These are phyloP conservation scores for Coleophora flavipennella DNA, from an alignment of 2,888 invertebrate species.

Conservation along the genomic window DNA sequence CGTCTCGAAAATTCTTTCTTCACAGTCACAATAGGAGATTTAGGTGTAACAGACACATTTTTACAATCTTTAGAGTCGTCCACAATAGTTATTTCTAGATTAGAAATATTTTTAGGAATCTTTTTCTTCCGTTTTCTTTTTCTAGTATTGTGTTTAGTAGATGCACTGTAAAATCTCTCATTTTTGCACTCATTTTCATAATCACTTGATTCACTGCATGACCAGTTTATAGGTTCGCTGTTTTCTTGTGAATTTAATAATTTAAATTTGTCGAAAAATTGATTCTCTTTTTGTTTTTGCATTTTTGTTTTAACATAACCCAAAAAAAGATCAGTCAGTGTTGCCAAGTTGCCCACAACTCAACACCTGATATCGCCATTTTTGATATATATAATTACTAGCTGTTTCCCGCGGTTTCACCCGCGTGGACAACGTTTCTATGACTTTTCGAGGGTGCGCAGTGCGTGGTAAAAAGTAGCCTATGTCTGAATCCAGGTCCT, in stretches of 20 bases:
- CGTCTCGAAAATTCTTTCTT: constrained; percentile 1
- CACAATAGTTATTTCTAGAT: constrained; percentile 38
- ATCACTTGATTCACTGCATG: constrained; percentile 52
- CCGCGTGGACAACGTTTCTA: no score
- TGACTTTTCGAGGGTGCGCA: no score
- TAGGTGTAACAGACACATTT: constrained; percentile 9
- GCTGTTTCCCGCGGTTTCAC: no score
- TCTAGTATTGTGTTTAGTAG: constrained; percentile 16
- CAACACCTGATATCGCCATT: not conserved
- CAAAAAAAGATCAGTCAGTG: not conserved
- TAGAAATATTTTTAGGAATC: constrained; percentile 31
- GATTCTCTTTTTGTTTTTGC: constrained; percentile 38
- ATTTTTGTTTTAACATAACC: constrained; percentile 18
- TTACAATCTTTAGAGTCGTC: constrained; percentile 22
- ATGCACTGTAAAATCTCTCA: constrained; percentile 18
- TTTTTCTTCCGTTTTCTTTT: constrained; percentile 51
- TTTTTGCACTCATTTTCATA: constrained; percentile 30
- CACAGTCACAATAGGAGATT: constrained; percentile 29
- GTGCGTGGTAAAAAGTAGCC: no score
- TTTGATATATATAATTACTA: not conserved
- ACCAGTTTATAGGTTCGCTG: constrained; percentile 50
- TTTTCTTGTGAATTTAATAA: constrained; percentile 47
- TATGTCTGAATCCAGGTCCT: not conserved
- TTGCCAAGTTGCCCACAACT: not conserved
- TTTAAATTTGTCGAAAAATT: constrained; percentile 40